Base-by-base conservation (phyloP, 2,113 vertebrate genomes). In the Oryzias javanicus region DNA sequence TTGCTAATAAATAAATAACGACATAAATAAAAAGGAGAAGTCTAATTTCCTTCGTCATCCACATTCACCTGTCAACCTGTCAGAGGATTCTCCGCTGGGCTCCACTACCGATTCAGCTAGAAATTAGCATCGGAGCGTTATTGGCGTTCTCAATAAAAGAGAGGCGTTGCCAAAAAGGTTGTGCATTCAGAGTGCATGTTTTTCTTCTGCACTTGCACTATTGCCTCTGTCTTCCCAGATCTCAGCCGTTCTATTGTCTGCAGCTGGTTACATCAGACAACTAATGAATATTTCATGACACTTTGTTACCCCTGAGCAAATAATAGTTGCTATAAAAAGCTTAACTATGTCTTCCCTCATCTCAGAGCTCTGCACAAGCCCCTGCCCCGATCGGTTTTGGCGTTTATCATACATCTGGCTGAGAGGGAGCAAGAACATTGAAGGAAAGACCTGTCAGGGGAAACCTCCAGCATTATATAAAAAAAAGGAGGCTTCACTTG, bases 261-360 rank as follows among this genome's bases (percentile, higher is more conserved):
- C 57, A 58, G 54, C 53, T 72, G 68, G 70, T 76, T 72, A 80
- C 76, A 84, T 81, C 79, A 76, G 77, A 74, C 47, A 60, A 61
- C 58, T 52, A 40, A 80, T 84, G 45, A 50, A 83, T 88, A 74
- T 81, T 88, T 87, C 81, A 87, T 78, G 70, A 61, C 35, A 41
- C 52, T 60, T 72, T 58, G 59, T 73, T 80, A 64, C 72, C 75
- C 59, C 59, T 42, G 50, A 62, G 74, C 53, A 84, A 86, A 86
- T 84, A 84, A 78, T 72, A 65, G 58, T 67, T 72, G 66, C 75
- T 64, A 58, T 77, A 51, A 62, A 55, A 49, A 55, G 57, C 57
- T 49, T 62, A 76, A 79, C 68, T 76, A 79, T 64, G 56, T 65
- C 51, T 54, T 64, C 40, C 4, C 57, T 40, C 49, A 67, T 64